Conservation (phyloP, 2,113 vertebrate genomes). For the Capreolus pygargus region DNA sequence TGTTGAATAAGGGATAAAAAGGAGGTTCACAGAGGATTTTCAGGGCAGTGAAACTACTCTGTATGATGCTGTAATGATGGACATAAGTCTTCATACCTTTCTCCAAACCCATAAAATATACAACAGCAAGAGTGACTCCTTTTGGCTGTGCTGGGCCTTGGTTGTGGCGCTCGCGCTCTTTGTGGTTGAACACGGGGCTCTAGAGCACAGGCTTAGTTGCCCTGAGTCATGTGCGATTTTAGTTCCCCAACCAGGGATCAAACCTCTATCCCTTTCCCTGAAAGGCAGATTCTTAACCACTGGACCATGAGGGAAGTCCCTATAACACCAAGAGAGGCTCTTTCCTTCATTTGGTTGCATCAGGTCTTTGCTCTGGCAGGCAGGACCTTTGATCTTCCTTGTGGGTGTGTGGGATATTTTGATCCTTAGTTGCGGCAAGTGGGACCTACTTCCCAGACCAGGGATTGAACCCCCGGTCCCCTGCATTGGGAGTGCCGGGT, state of each 20-base stretch:
- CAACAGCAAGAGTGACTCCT: neutral
- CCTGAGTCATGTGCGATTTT: neutral
- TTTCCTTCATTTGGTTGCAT: neutral
- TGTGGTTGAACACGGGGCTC: neutral
- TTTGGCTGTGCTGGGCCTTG: neutral
- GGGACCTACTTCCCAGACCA: neutral
- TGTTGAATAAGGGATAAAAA: neutral
- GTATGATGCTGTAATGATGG: neutral
- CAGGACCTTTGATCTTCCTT: neutral
- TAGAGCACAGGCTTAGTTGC: neutral
- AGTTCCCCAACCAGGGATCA: neutral
- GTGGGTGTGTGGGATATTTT: neutral
- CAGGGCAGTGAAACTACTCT: neutral
- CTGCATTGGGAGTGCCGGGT: neutral
- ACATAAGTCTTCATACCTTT: neutral
- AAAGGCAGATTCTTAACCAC: neutral
- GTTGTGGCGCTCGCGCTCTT: accelerated
- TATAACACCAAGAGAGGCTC: accelerated
- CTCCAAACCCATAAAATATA: neutral
- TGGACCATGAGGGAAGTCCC: neutral
- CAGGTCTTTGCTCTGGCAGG: neutral
- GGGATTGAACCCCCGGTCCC: neutral
- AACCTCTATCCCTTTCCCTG: neutral
- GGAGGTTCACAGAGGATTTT: neutral
- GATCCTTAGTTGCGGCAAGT: neutral